Conservation (phyloP, 2,888 invertebrate genomes). For the Hydrotaea cyrtoneurina region DNA sequence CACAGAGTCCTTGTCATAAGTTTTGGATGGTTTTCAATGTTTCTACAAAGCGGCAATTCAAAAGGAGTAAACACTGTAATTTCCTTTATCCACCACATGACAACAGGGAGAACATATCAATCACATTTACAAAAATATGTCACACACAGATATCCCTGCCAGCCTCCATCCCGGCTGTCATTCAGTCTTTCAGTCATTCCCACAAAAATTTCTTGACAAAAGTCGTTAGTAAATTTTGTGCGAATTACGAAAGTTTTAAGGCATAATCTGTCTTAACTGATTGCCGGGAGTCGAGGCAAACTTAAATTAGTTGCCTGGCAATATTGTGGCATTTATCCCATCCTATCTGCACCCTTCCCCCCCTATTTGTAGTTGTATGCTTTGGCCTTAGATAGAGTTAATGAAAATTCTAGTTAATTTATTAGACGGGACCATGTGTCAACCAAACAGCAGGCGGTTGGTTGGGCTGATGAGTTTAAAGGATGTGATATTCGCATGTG, state of each 20-base stretch:
- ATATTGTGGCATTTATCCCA: neutral
- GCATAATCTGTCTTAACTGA: neutral
- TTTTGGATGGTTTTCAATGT: too few species aligned
- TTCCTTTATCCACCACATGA: too few species aligned
- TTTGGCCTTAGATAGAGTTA: neutral
- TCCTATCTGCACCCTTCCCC: neutral
- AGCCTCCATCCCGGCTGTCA: too few species aligned
- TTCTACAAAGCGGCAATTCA: too few species aligned
- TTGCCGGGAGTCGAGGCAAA: neutral
- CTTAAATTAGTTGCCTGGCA: constrained; percentile 12
- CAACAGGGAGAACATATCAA: neutral
- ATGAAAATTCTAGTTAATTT: neutral
- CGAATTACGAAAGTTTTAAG: neutral
- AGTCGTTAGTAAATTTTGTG: too few species aligned
- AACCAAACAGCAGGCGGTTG: neutral
- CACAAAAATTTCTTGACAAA: neutral
- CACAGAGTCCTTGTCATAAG: too few species aligned
- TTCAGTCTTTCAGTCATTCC: neutral
- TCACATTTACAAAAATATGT: neutral
- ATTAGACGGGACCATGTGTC: neutral
- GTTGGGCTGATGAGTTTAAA: too few species aligned
- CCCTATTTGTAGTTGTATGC: neutral
- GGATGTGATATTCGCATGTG: too few species aligned
- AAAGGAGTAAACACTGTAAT: too few species aligned
- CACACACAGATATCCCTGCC: neutral